phyloP scores from a whole-genome alignment of 1,140 invertebrate species.

The Popillia japonica region DNA sequence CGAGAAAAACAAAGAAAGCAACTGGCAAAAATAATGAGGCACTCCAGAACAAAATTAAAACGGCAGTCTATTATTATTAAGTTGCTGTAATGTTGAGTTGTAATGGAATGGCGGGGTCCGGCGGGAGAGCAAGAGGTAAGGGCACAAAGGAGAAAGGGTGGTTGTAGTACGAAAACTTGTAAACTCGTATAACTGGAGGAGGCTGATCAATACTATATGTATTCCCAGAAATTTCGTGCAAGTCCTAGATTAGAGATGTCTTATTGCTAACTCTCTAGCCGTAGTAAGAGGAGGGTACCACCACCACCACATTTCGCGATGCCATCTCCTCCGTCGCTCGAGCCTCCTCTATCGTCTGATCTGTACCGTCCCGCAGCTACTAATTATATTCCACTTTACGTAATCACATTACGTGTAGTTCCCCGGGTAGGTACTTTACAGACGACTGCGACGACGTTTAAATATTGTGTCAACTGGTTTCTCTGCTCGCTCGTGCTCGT shows the following conservation, averaged over 20 bases:
- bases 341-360: slow-evolving; percentile 9
- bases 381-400: slow-evolving; percentile 31
- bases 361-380: slow-evolving; percentile 1
- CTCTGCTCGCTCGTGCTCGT: not conserved
- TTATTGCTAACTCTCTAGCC: slow-evolving; percentile 9
- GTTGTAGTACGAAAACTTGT: slow-evolving; percentile 11
- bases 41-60: not conserved
- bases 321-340: not conserved
- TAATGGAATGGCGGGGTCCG: not conserved
- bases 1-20: too few species aligned
- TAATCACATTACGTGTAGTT: slow-evolving; percentile 16
- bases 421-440: slow-evolving; percentile 9
- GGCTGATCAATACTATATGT: slow-evolving; percentile 18
- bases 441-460: not conserved
- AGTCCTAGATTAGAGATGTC: slow-evolving; percentile 14
- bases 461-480: slow-evolving; percentile 24
- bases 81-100: not conserved
- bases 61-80: not conserved
- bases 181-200: not conserved
- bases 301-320: not conserved
- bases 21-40: too few species aligned
- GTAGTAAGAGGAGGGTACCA: not conserved
- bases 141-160: not conserved
- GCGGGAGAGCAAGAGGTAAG: not conserved
- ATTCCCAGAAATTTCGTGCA: slow-evolving; percentile 26